These are phyloP conservation scores for Turritopsis dohrnii DNA, from an alignment of 30 jellyfish, hydroid and myxozoan species.

Conservation along the genomic window DNA sequence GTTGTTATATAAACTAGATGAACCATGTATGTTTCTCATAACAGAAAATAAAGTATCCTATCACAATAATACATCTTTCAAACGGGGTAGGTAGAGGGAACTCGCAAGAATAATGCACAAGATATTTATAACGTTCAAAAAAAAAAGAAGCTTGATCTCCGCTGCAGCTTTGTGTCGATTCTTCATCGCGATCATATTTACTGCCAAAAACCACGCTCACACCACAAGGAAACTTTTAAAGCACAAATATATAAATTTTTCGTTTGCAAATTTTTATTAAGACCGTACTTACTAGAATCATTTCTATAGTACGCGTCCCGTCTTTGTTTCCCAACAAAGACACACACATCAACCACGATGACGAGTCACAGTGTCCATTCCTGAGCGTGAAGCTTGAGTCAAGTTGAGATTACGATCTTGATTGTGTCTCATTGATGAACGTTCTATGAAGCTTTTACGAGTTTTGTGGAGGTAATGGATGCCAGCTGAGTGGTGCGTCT, in stretches of 20 bases:
- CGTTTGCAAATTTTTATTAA: not conserved
- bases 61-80: too few species aligned
- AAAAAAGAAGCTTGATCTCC: not conserved
- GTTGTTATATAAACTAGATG: too few species aligned
- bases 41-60: too few species aligned
- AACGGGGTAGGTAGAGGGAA: too few species aligned
- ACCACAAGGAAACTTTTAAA: not conserved
- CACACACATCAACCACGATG: slow-evolving; percentile 85
- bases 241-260: too few species aligned
- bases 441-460: slow-evolving; percentile 54
- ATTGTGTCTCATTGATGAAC: slow-evolving; percentile 61
- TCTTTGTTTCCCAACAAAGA: slow-evolving; percentile 81
- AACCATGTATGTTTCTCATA: too few species aligned
- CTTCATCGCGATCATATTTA: not conserved
- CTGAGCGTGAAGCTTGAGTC: slow-evolving; percentile 78
- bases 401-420: not conserved
- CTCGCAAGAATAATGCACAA: too few species aligned
- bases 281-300: slow-evolving; percentile 98
- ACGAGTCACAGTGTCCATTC: slow-evolving; percentile 63
- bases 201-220: not conserved
- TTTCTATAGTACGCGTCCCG: slow-evolving; percentile 98
- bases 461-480: slow-evolving; percentile 56
- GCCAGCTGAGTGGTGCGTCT: slow-evolving; percentile 62
- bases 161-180: too few species aligned
- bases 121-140: too few species aligned